Percentiles rank a stretch among this genome's conserved stretches.
Evolutionary conservation across 2,113 vertebrate genomes (phyloP).

Genomic region (Lamprotornis superbus): DNA sequence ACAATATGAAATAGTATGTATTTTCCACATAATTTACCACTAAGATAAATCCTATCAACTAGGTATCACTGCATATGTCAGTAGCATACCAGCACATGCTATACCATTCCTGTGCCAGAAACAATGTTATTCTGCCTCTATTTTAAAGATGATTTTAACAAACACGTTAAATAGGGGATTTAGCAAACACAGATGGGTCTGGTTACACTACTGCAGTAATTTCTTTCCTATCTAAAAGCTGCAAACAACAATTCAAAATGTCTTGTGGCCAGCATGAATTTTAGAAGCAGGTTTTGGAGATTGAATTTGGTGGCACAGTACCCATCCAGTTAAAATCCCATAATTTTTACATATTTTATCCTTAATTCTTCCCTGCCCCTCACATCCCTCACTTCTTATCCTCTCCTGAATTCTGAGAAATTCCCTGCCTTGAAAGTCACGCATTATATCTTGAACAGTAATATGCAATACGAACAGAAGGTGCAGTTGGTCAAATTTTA

Average conservation of each 20-base stretch:
- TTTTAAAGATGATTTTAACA: not conserved
- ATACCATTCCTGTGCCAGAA: not conserved
- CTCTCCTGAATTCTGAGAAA: not conserved
- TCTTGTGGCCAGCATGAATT: not conserved
- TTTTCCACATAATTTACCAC: not conserved
- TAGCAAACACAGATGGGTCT: not conserved
- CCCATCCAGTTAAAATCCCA: not conserved
- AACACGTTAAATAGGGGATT: not conserved
- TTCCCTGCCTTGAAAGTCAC: not conserved
- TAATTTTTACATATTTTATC: not conserved
- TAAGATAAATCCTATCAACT: not conserved
- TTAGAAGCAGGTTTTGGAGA: not conserved
- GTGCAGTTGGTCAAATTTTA: not conserved
- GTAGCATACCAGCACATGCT: not conserved
- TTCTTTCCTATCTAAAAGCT: not conserved
- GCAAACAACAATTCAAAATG: not conserved
- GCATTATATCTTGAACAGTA: not conserved
- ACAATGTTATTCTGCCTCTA: not conserved
- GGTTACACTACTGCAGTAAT: not conserved
- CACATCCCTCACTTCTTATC: not conserved
- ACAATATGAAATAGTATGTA: not conserved
- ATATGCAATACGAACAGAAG: not conserved
- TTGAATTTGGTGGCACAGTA: not conserved
- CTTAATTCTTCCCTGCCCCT: rapidly evolving
- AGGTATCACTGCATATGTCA: not conserved